These are phyloP conservation scores for Gnatocerus cornutus DNA, from an alignment of 2,888 invertebrate species.

Conservation along the genomic window DNA sequence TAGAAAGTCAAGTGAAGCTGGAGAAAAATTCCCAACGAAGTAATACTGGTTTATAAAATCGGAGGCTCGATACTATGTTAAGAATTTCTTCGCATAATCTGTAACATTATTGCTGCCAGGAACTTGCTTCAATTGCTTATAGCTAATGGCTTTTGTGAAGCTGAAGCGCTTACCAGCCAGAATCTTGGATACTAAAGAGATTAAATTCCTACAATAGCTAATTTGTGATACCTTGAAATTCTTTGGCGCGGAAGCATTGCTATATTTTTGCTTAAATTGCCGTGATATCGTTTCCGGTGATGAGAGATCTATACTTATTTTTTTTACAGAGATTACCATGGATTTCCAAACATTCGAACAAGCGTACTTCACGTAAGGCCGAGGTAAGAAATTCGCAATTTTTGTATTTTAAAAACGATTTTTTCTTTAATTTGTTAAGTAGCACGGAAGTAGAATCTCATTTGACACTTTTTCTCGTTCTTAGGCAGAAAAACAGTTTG, in stretches of 20 bases:
- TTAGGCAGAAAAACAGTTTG: too few species aligned
- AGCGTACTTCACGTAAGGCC: constrained; percentile 35
- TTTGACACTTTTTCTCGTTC: too few species aligned
- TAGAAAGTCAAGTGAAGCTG: constrained; percentile 15
- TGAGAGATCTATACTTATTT: constrained; percentile 4
- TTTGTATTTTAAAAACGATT: too few species aligned
- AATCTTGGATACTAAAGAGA: constrained; percentile 9
- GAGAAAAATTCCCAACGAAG: too few species aligned
- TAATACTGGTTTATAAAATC: constrained; percentile 4
- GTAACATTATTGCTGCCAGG: constrained; percentile 29
- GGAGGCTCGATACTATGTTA: constrained; percentile 13
- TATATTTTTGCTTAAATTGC: constrained; percentile 8
- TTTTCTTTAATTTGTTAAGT: too few species aligned
- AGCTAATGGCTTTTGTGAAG: constrained; percentile 26
- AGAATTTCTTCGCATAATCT: constrained; percentile 32
- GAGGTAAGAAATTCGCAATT: constrained; percentile 42
- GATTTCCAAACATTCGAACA: constrained; percentile 43
- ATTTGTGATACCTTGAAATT: constrained; percentile 33
- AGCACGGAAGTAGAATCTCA: too few species aligned
- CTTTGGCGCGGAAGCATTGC: not conserved
- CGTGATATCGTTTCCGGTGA: too few species aligned
- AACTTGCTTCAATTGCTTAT: constrained; percentile 31
- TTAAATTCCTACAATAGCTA: constrained; percentile 29
- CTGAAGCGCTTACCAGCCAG: not conserved
- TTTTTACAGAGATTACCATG: constrained; percentile 51